phyloP scores from a whole-genome alignment of 2,797 vertebrate species.

The Anguilla marmorata region DNA sequence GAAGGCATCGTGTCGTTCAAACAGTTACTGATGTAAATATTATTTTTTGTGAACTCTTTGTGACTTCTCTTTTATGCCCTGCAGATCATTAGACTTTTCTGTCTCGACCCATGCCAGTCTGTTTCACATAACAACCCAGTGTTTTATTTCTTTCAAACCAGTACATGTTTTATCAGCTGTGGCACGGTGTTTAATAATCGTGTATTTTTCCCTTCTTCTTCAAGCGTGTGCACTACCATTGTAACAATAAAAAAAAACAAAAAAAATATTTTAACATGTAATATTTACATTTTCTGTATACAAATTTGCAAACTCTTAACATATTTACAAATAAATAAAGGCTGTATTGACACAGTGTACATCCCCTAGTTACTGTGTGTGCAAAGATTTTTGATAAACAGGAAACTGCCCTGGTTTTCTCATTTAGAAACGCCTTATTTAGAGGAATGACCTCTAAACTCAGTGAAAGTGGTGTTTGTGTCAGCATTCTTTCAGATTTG shows the following conservation, averaged over 20 bases:
- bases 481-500: constrained; percentile 31
- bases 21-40: background rate
- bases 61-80: background rate
- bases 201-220: constrained; percentile 32
- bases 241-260: constrained; percentile 49
- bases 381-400: constrained; percentile 36
- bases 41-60: constrained; percentile 18
- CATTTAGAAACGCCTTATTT: background rate
- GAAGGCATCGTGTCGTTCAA: background rate
- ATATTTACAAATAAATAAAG: constrained; percentile 68
- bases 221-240: constrained; percentile 43
- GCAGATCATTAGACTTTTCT: background rate
- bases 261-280: constrained; percentile 46
- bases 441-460: constrained; percentile 37
- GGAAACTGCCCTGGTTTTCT: constrained; percentile 43
- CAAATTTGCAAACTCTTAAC: constrained; percentile 40
- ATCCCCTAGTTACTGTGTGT: background rate
- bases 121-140: constrained; percentile 7
- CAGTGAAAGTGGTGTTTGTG: constrained; percentile 48
- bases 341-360: constrained; percentile 19
- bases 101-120: background rate
- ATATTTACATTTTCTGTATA: constrained; percentile 59
- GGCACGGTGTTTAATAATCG: constrained; percentile 37
- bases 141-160: constrained; percentile 7
- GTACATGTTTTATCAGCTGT: constrained; percentile 39